Evolutionary conservation across 2,888 invertebrate species (phyloP).

Genomic region (Merodon equestris): DNA sequence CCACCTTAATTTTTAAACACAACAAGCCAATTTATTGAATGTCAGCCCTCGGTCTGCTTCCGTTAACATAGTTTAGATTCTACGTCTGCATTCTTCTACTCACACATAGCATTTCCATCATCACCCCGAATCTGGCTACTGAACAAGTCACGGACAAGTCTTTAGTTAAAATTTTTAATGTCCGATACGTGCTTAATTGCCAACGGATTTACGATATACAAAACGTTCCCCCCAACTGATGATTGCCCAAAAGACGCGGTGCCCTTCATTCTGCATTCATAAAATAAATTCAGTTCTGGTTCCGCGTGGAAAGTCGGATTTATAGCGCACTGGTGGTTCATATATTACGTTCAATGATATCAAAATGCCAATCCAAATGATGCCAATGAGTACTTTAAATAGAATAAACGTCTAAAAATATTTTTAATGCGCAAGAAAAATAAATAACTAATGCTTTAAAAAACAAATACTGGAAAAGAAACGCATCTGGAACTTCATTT

Average conservation of each 20-base stretch:
- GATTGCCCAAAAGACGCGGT: background rate
- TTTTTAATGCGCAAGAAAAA: background rate
- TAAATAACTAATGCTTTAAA: too few species aligned
- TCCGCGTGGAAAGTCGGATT: background rate
- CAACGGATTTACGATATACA: background rate
- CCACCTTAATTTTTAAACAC: too few species aligned
- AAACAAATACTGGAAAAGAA: too few species aligned
- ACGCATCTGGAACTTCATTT: too few species aligned
- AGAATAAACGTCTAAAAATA: slow-evolving; percentile 7
- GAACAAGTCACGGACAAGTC: slow-evolving; percentile 15
- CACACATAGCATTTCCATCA: too few species aligned
- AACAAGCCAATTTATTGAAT: too few species aligned
- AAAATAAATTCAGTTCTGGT: slow-evolving; percentile 6
- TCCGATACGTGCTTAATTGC: slow-evolving; percentile 21
- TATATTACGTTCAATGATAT: background rate
- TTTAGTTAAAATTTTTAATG: slow-evolving; percentile 23
- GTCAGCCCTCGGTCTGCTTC: too few species aligned
- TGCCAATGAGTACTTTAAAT: background rate
- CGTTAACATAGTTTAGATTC: too few species aligned
- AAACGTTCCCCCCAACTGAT: background rate
- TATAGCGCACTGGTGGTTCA: slow-evolving; percentile 2
- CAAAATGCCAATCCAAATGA: background rate
- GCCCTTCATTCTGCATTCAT: slow-evolving; percentile 1
- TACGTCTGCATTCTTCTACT: too few species aligned
- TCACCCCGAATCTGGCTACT: too few species aligned